phyloP scores from a whole-genome alignment of 2,888 invertebrate species.

The Tineola bisselliella region DNA sequence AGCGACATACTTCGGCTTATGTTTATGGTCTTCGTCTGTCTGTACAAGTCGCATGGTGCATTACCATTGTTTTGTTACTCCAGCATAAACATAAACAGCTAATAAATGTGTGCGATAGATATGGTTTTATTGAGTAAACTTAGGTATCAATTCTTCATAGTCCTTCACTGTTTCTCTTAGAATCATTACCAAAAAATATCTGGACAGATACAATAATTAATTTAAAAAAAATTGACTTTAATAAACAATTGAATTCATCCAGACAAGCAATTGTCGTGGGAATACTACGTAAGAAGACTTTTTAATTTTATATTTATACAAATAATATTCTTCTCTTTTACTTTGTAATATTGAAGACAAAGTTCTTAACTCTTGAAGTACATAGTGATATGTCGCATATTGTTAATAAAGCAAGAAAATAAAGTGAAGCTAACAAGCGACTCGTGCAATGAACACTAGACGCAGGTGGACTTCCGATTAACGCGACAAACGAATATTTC shows the following conservation, averaged over 20 bases:
- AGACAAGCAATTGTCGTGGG: too few species aligned
- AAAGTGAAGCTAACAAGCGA: constrained; percentile 7
- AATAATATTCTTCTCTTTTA: neutral
- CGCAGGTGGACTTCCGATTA: neutral
- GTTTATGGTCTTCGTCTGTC: constrained; percentile 1
- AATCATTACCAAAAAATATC: too few species aligned
- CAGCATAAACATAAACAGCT: too few species aligned
- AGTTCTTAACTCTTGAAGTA: neutral
- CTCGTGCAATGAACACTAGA: neutral
- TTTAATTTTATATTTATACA: neutral
- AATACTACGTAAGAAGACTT: too few species aligned
- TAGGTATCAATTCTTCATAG: too few species aligned
- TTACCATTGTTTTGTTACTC: too few species aligned
- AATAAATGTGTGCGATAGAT: too few species aligned
- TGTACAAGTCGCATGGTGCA: neutral
- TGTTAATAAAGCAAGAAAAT: constrained; percentile 6
- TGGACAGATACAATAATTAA: too few species aligned
- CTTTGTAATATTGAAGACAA: neutral
- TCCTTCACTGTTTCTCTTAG: too few species aligned
- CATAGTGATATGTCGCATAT: constrained; percentile 1
- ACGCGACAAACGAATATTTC: neutral
- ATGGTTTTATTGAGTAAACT: too few species aligned
- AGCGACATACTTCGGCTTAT: neutral
- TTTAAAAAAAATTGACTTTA: too few species aligned
- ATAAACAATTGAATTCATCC: too few species aligned